Evolutionary conservation across 2,888 invertebrate genomes (phyloP).

Genomic region (Drosophila nigricruria): DNA sequence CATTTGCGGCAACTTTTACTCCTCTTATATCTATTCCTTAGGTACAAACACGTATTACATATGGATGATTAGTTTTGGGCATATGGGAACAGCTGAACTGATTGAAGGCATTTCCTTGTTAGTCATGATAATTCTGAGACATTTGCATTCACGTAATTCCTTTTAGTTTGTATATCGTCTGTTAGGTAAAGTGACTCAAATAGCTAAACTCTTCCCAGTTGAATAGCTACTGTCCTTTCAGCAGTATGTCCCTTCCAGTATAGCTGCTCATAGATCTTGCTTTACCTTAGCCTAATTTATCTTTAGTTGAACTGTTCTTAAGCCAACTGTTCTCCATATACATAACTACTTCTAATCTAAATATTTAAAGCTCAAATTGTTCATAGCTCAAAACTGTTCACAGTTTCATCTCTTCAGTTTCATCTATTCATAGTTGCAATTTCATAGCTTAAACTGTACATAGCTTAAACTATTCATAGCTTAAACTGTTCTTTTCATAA

Average conservation of each 20-base stretch:
- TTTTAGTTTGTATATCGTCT: too few relatives aligned
- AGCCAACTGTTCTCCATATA: background rate
- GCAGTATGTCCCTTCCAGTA: background rate
- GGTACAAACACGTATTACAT: too few relatives aligned
- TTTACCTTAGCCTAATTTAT: background rate
- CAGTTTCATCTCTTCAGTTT: background rate
- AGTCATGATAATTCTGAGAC: too few relatives aligned
- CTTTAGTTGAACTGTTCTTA: background rate
- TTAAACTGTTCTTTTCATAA: background rate
- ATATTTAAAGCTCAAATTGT: background rate
- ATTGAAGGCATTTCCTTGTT: background rate
- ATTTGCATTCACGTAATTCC: too few relatives aligned
- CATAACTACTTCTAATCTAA: too few relatives aligned
- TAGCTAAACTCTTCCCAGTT: background rate
- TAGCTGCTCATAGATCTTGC: background rate
- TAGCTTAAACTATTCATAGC: background rate
- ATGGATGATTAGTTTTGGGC: background rate
- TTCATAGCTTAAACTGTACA: background rate
- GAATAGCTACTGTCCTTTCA: background rate
- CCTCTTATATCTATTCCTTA: too few relatives aligned
- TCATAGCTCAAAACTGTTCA: background rate
- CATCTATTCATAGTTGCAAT: background rate
- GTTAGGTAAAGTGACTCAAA: too few relatives aligned
- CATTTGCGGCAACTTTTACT: too few relatives aligned
- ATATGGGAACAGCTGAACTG: background rate